Evolutionary conservation across 2,888 invertebrate species (phyloP).

Genomic region (Chloroclysta siterata): DNA sequence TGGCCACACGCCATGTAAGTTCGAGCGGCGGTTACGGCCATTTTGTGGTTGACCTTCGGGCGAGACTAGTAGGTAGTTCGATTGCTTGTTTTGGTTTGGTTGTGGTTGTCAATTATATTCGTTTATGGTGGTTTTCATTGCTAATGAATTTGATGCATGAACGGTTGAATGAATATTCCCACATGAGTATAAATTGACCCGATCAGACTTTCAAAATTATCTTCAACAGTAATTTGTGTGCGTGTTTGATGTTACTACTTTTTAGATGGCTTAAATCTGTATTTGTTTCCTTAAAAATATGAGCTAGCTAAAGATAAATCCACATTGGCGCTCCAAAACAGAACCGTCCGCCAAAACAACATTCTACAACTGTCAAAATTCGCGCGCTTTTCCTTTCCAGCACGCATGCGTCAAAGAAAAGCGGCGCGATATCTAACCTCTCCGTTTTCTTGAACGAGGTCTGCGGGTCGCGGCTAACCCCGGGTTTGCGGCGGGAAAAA

Average conservation of each 20-base stretch:
- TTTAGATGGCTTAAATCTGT: too few relatives aligned
- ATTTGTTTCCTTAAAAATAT: neutral
- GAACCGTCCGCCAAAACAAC: slow-evolving; percentile 51
- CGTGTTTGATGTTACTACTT: too few relatives aligned
- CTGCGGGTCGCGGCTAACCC: slow-evolving; percentile 85
- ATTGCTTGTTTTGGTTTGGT: slow-evolving; percentile 41
- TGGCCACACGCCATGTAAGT: slow-evolving; percentile 61
- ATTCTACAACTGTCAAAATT: slow-evolving; percentile 69
- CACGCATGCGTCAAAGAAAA: slow-evolving; percentile 72
- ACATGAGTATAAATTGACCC: neutral
- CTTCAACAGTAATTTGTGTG: neutral
- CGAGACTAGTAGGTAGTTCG: slow-evolving; percentile 46
- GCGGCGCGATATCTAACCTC: slow-evolving; percentile 52
- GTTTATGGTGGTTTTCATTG: slow-evolving; percentile 12
- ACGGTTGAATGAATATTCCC: neutral
- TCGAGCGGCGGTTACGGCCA: slow-evolving; percentile 58
- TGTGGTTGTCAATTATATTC: slow-evolving; percentile 31
- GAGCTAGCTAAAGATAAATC: slow-evolving; percentile 1
- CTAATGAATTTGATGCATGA: neutral
- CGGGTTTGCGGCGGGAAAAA: slow-evolving; percentile 86
- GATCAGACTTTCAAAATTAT: neutral
- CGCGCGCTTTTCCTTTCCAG: slow-evolving; percentile 56
- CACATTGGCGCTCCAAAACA: slow-evolving; percentile 20
- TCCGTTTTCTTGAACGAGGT: slow-evolving; percentile 74
- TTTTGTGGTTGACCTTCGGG: slow-evolving; percentile 60